These are phyloP conservation scores for Latheticus oryzae DNA, from an alignment of 2,888 invertebrate genomes.

Conservation along the genomic window DNA sequence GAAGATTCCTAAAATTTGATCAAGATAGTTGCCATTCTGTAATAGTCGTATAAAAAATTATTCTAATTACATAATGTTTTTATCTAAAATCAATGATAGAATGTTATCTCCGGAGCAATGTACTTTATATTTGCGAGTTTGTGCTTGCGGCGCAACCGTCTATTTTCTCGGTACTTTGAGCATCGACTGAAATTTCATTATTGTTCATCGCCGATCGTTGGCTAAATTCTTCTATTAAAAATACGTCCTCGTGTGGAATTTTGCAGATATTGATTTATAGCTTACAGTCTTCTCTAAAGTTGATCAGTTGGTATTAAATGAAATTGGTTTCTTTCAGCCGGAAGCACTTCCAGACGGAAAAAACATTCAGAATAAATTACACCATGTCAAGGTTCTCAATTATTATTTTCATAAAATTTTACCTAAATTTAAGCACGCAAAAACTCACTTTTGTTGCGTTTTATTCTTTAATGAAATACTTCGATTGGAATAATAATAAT, in stretches of 20 bases:
- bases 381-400: constrained; percentile 17
- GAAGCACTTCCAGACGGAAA: constrained; percentile 37
- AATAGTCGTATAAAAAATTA: no score
- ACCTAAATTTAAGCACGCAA: no score
- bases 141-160: background rate
- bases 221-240: constrained; percentile 42
- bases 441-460: no score
- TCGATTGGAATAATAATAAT: constrained; percentile 14
- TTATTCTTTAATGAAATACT: constrained; percentile 11
- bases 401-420: no score
- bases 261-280: constrained; percentile 46
- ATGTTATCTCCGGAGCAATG: no score
- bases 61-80: no score
- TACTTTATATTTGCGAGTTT: no score
- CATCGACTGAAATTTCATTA: constrained; percentile 18
- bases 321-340: constrained; percentile 45
- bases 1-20: no score
- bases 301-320: constrained; percentile 44
- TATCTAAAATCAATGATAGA: no score
- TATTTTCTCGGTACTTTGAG: constrained; percentile 5
- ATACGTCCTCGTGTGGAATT: constrained; percentile 30
- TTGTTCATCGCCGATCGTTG: constrained; percentile 16
- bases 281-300: constrained; percentile 36
- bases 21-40: no score
- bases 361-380: constrained; percentile 43